Conservation (phyloP, 2,888 invertebrate species). For the Heliothis peltigera region DNA sequence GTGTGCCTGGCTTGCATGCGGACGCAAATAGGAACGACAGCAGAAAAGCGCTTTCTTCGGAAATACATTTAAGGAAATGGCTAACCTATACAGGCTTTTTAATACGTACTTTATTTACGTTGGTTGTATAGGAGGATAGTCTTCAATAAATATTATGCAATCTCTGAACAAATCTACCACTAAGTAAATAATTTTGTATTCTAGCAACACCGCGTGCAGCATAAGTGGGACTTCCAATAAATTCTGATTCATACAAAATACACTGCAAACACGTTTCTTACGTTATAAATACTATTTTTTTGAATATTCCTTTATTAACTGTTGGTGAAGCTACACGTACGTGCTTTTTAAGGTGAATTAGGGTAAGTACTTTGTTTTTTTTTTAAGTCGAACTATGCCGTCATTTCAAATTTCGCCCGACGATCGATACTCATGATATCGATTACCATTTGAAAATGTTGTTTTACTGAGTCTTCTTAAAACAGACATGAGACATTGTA, state of each 20-base stretch:
- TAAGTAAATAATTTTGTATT: slow-evolving; percentile 5
- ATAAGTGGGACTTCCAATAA: slow-evolving; percentile 23
- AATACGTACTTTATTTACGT: too few species aligned
- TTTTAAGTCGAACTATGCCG: too few species aligned
- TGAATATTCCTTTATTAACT: slow-evolving; percentile 8
- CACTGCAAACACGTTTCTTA: not conserved
- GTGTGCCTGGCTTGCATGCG: too few species aligned
- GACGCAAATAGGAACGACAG: too few species aligned
- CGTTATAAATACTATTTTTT: slow-evolving; percentile 4
- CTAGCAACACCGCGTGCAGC: slow-evolving; percentile 30
- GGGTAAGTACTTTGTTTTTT: slow-evolving; percentile 23
- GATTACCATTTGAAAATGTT: not conserved
- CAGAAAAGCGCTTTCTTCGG: too few species aligned
- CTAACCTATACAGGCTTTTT: too few species aligned
- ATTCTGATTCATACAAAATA: not conserved
- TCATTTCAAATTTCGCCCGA: too few species aligned
- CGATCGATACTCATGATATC: too few species aligned
- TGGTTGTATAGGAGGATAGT: too few species aligned
- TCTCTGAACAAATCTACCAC: slow-evolving; percentile 1
- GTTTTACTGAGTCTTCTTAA: slow-evolving; percentile 1
- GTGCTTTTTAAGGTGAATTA: not conserved
- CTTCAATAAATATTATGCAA: too few species aligned
- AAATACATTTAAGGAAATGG: too few species aligned
- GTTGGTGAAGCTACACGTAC: slow-evolving; percentile 8
- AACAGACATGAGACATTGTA: too few species aligned